These are phyloP conservation scores for Lithosia quadra DNA, from an alignment of 2,888 invertebrate species.

Conservation along the genomic window DNA sequence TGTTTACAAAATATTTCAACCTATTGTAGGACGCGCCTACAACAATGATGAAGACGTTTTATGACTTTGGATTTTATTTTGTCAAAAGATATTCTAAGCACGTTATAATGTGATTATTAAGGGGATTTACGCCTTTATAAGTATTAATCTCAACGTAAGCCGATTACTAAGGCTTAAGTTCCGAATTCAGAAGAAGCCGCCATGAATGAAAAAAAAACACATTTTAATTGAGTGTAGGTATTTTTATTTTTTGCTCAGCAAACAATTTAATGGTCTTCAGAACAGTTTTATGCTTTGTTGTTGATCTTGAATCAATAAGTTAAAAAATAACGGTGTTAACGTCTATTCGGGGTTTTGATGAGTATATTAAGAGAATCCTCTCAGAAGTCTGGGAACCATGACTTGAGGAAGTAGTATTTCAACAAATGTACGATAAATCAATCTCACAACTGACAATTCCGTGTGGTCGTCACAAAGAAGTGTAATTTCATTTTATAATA, in stretches of 20 bases:
- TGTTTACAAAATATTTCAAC: not conserved
- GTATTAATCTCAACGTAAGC: slow-evolving; percentile 13
- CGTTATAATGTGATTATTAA: slow-evolving; percentile 9
- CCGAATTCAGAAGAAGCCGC: slow-evolving; percentile 12
- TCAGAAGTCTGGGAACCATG: slow-evolving; percentile 18
- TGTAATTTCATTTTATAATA: slow-evolving; percentile 23
- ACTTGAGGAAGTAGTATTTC: slow-evolving; percentile 19
- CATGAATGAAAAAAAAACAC: slow-evolving; percentile 8
- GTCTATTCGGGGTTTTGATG: slow-evolving; percentile 37
- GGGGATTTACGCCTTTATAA: slow-evolving; percentile 11
- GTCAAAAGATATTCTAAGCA: not conserved
- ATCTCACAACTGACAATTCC: slow-evolving; percentile 22
- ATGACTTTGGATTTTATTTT: not conserved
- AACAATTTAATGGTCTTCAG: slow-evolving; percentile 26
- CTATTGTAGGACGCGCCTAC: not conserved
- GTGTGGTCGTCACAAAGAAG: slow-evolving; percentile 18
- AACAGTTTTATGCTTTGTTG: slow-evolving; percentile 17
- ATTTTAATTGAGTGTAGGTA: slow-evolving; percentile 14
- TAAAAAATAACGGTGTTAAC: slow-evolving; percentile 33
- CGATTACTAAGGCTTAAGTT: slow-evolving; percentile 15
- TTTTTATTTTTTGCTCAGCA: slow-evolving; percentile 10
- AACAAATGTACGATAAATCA: slow-evolving; percentile 24
- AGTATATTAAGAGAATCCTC: slow-evolving; percentile 27
- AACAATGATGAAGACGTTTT: not conserved
- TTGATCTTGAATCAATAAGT: slow-evolving; percentile 26